Conservation (phyloP, 64 coral and sea anemone genomes). For the Pachyseris speciosa region DNA sequence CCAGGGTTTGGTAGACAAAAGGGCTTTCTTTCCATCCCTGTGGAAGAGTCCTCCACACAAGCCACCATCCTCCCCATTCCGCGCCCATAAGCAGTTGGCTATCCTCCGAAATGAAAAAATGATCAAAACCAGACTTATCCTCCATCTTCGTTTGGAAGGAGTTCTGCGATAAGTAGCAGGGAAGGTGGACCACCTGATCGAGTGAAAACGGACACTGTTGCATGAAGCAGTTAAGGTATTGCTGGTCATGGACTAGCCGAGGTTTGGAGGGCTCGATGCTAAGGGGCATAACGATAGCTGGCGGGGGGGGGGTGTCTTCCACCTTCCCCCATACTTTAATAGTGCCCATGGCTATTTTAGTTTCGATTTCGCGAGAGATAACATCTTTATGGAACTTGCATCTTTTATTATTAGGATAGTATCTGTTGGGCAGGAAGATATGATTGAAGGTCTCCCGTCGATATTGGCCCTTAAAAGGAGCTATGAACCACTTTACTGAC, state of each 20-base stretch:
- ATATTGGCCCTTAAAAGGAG: background rate
- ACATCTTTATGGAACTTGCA: background rate
- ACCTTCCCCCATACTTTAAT: conserved; percentile 1
- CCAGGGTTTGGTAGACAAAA: conserved; percentile 45
- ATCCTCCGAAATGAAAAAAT: conserved; percentile 9
- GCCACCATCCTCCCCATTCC: conserved; percentile 16
- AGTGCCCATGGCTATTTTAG: conserved; percentile 6
- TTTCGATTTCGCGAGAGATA: background rate
- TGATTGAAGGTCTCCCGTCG: background rate
- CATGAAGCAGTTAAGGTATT: conserved; percentile 12
- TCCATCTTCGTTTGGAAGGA: conserved; percentile 7
- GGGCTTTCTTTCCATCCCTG: conserved; percentile 40
- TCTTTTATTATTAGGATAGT: background rate
- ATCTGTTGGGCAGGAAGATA: background rate
- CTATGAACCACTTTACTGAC: background rate
- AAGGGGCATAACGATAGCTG: conserved; percentile 32
- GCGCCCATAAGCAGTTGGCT: background rate
- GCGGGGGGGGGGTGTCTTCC: background rate
- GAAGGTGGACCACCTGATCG: conserved; percentile 9
- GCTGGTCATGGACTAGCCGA: conserved; percentile 12
- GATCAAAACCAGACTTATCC: conserved; percentile 40
- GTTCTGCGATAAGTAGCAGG: background rate
- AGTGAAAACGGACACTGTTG: conserved; percentile 23
- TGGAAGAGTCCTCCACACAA: conserved; percentile 5
- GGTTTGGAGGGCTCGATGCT: conserved; percentile 33